phyloP scores from a whole-genome alignment of 1,140 invertebrate species.

The Plectrocnemia conspersa region DNA sequence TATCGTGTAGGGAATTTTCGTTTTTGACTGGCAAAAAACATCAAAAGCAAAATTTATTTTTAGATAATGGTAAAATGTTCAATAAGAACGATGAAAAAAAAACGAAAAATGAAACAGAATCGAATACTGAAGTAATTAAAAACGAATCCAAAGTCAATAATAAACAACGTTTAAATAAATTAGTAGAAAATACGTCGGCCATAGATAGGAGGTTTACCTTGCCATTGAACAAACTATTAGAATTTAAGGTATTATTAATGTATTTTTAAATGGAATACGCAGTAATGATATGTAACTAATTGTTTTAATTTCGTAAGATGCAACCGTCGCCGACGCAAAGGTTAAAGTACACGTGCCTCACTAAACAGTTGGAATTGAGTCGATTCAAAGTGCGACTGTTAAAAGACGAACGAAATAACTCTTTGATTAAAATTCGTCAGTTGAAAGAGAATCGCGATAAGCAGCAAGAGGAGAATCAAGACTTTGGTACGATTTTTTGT shows the following conservation, averaged over 20 bases:
- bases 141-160: background rate
- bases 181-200: conserved; percentile 1
- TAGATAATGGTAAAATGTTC: conserved; percentile 14
- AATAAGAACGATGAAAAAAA: background rate
- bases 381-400: conserved; percentile 47
- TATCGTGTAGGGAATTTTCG: conserved; percentile 31
- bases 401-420: conserved; percentile 48
- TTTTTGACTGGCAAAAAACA: conserved; percentile 26
- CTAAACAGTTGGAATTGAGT: conserved; percentile 46
- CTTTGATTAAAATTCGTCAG: conserved; percentile 44
- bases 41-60: conserved; percentile 20
- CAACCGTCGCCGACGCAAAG: conserved; percentile 50
- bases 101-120: background rate
- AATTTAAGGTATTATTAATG: conserved; percentile 26
- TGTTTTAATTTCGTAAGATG: conserved; percentile 37
- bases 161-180: background rate
- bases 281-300: background rate
- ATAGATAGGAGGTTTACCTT: conserved; percentile 14
- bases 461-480: conserved; percentile 48
- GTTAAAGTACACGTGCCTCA: conserved; percentile 45
- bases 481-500: conserved; percentile 39
- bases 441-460: conserved; percentile 45
- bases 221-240: conserved; percentile 28
- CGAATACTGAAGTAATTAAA: background rate
- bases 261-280: background rate